A percentile compares a stretch with the other conserved stretches of the same genome.
Conservation (phyloP, 2,888 invertebrate genomes). For the Dromius quadrimaculatus region DNA sequence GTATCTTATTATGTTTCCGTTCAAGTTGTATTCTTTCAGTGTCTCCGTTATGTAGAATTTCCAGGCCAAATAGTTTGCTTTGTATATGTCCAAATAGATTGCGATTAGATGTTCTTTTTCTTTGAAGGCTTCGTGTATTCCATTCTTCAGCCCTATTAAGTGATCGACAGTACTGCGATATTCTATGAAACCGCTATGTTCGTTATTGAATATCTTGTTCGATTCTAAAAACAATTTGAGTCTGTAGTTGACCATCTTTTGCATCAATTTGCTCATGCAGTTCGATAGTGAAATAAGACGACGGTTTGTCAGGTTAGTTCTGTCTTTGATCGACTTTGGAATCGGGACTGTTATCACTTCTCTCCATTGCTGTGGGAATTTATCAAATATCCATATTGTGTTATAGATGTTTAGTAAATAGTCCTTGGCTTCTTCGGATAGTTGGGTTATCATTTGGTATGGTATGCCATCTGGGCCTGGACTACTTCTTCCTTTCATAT, state of each 20-base stretch:
- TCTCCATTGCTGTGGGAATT: constrained; percentile 4
- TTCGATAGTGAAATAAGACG: constrained; percentile 44
- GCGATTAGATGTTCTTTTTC: constrained; percentile 19
- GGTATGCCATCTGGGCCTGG: constrained; percentile 9
- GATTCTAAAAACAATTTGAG: constrained; percentile 5
- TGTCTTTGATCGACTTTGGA: constrained; percentile 7
- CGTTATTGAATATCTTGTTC: constrained; percentile 3
- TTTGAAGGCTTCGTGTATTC: constrained; percentile 13
- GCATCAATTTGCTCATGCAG: constrained; percentile 7
- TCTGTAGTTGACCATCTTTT: constrained; percentile 29
- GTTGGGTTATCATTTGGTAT: not conserved
- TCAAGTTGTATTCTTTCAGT: constrained; percentile 4
- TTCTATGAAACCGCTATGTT: constrained; percentile 25
- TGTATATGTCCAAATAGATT: constrained; percentile 26
- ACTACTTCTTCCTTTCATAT: not conserved
- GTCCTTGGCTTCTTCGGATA: not conserved
- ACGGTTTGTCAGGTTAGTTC: constrained; percentile 16
- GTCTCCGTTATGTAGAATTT: constrained; percentile 18
- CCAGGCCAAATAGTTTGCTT: not conserved
- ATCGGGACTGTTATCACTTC: constrained; percentile 15
- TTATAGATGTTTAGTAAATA: constrained; percentile 11
- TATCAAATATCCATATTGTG: not conserved
- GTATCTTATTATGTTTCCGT: constrained; percentile 4
- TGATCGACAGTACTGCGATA: constrained; percentile 12
- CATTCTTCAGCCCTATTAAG: not conserved